Base-by-base conservation (phyloP, 2,113 vertebrate genomes). In the Cettia cetti region DNA sequence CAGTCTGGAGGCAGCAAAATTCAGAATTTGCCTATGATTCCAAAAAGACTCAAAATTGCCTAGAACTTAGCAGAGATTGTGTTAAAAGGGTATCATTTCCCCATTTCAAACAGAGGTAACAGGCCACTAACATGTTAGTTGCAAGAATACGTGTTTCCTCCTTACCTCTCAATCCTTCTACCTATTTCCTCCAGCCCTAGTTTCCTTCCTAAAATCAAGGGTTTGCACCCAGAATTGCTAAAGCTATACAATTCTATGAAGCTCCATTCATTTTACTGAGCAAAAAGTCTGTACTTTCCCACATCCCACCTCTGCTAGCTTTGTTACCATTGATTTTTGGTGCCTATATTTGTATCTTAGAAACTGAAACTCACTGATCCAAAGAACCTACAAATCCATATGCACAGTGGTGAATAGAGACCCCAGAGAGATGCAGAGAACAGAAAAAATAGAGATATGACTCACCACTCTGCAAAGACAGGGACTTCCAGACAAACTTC, bases 401-500 rank as follows among this genome's bases (percentile, higher is more conserved):
- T 10, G 10, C 30, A 56, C 47, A 39, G 23, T 19, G 22, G 21
- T 61, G 40, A 61, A 66, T 30, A 80, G 85, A n/a, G 54, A 92
- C 13, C 35, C 35, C 53, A 53, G 28, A 89, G 69, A 82, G 39
- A 56, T 13, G 16, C 22, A 61, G 39, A 47, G 30, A 63, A 65
- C 33, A 65, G 42, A 52, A 85, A 84, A 85, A 44, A 68, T 0
- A 81, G 31, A 78, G 30, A 31, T 45, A 40, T 33, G 70, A 93
- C 94, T 97, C 71, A 97, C 78, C 83, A 16, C 31, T 78, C n/a
- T 49, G 40, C 35, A 68, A 75, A 93, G 87, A 37, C 40, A 37
- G 47, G 16, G 22, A 61, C 60, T 76, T 92, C 26, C 77, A 81
- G 54, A 50, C 71, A 81, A 93, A 65, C 78, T 89, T 89, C 45